A percentile compares a stretch with the other conserved stretches of the same genome.
Conservation (phyloP, 2,113 vertebrate species). For the Polyodon spathula region DNA sequence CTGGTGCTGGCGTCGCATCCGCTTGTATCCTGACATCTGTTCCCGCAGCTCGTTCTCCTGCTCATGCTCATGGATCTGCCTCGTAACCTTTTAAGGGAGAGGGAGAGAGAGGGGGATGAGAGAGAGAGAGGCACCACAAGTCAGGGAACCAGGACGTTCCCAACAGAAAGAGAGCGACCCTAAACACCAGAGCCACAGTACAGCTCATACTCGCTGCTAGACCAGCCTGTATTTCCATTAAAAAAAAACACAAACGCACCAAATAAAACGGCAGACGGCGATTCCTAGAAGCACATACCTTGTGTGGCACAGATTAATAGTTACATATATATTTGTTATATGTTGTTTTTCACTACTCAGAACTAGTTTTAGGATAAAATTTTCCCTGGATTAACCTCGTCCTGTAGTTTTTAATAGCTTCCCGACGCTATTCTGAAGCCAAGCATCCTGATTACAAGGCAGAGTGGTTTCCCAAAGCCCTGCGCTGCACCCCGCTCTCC, state of each 20-base stretch:
- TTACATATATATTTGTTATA: too few relatives aligned
- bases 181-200: too few relatives aligned
- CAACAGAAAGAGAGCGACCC: too few relatives aligned
- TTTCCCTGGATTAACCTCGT: constrained; percentile 45
- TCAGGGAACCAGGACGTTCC: background rate
- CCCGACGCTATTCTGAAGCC: constrained; percentile 54
- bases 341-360: background rate
- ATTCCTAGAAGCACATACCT: too few relatives aligned
- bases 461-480: constrained; percentile 48
- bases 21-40: constrained; percentile 99
- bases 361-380: constrained; percentile 43
- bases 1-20: constrained; percentile 99
- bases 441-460: constrained; percentile 59
- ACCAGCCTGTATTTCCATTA: too few relatives aligned
- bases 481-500: constrained; percentile 34
- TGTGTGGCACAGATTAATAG: too few relatives aligned
- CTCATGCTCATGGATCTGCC: constrained; percentile 99
- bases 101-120: background rate
- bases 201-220: too few relatives aligned
- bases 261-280: too few relatives aligned
- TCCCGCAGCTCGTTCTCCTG: constrained; percentile 98
- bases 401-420: constrained; percentile 59
- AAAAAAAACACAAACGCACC: too few relatives aligned
- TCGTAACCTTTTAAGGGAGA: constrained; percentile 98
- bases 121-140: constrained; percentile 14